Conservation (phyloP, 2,113 vertebrate genomes). For the Platichthys flesus region DNA sequence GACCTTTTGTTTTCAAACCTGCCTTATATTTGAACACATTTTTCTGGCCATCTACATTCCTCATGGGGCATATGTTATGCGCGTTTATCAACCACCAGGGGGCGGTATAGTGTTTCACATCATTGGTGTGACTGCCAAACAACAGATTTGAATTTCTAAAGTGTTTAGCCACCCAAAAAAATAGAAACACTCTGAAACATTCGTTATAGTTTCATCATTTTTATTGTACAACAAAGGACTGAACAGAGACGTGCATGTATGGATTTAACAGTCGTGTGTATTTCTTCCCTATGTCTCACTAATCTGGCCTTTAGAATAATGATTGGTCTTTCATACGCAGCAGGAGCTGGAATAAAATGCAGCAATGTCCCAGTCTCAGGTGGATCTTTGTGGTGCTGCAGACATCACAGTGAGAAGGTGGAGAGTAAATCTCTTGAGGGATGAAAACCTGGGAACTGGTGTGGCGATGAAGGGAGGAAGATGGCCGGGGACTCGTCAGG, state of each 20-base stretch:
- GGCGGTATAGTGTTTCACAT: background rate
- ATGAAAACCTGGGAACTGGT: background rate
- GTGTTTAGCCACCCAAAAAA: background rate
- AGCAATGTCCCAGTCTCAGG: background rate
- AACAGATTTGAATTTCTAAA: too few species aligned
- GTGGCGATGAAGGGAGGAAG: background rate
- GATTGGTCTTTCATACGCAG: slow-evolving; percentile 40
- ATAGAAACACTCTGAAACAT: background rate
- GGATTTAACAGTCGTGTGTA: background rate
- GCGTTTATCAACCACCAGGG: too few species aligned
- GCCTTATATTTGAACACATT: too few species aligned
- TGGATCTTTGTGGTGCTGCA: slow-evolving; percentile 27
- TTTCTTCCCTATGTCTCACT: slow-evolving; percentile 1
- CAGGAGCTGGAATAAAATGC: background rate
- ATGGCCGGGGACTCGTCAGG: background rate
- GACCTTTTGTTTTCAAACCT: too few species aligned
- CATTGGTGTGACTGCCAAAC: background rate
- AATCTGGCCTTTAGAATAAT: background rate
- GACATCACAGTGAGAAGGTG: background rate
- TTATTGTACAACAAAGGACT: slow-evolving; percentile 4
- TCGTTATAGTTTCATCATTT: slow-evolving; percentile 1
- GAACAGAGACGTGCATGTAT: slow-evolving; percentile 3
- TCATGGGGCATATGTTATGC: too few species aligned
- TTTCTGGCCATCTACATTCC: too few species aligned
- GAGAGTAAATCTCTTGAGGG: background rate